Conservation (phyloP, 2,888 invertebrate species). For the Torymus aiolomorphi region DNA sequence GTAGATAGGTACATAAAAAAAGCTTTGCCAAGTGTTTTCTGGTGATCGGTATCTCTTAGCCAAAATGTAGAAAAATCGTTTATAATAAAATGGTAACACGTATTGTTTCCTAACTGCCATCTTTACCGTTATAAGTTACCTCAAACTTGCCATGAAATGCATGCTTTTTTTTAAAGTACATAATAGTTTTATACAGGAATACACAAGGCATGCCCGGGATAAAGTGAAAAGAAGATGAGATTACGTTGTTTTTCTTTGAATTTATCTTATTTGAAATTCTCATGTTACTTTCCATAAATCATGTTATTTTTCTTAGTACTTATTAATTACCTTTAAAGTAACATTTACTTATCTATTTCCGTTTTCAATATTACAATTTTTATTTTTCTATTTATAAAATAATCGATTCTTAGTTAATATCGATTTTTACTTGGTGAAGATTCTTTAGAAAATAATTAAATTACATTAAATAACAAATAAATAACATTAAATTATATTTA, state of each 20-base stretch:
- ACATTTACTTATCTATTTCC: no score
- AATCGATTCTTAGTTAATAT: no score
- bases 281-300: no score
- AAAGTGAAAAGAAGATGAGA: not conserved
- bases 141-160: not conserved
- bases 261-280: not conserved
- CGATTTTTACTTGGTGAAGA: no score
- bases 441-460: no score
- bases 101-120: constrained; percentile 70
- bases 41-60: constrained; percentile 74
- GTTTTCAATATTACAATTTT: no score
- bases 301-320: no score
- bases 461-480: no score
- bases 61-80: constrained; percentile 74
- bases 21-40: constrained; percentile 76
- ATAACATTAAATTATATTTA: no score
- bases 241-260: no score
- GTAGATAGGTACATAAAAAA: constrained; percentile 72
- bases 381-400: no score
- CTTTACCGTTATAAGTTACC: constrained; percentile 35
- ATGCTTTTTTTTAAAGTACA: not conserved
- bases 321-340: no score
- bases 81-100: constrained; percentile 75
- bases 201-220: constrained; percentile 18
- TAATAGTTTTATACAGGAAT: constrained; percentile 1